Conservation (phyloP, 2,888 invertebrate species). For the Eupithecia pulchellata region DNA sequence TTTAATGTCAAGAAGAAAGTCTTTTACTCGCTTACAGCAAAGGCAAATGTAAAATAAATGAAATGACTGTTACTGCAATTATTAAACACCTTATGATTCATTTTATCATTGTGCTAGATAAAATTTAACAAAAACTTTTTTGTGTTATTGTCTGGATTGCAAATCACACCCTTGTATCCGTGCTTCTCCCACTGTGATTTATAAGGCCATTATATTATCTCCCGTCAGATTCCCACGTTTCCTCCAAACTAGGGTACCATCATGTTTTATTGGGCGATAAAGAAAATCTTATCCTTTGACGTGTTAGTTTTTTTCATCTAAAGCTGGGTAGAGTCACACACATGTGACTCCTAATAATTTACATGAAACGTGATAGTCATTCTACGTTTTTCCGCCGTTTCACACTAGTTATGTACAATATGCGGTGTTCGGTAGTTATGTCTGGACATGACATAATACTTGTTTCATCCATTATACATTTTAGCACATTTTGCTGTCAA, state of each 20-base stretch:
- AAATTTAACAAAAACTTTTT: background rate
- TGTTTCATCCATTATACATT: too few relatives aligned
- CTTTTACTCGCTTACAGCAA: background rate
- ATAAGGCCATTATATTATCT: slow-evolving; percentile 9
- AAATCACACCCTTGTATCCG: background rate
- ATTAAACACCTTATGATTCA: background rate
- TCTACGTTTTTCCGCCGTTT: too few relatives aligned
- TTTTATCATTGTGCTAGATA: background rate
- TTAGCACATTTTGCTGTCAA: too few relatives aligned
- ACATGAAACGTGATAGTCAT: too few relatives aligned
- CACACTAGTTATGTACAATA: too few relatives aligned
- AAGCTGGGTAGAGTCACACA: background rate
- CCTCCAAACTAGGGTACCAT: slow-evolving; percentile 1
- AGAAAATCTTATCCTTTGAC: slow-evolving; percentile 8
- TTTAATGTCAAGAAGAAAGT: too few relatives aligned
- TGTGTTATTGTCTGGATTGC: background rate
- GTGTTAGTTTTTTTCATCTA: slow-evolving; percentile 7
- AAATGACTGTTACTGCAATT: background rate
- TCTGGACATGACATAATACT: too few relatives aligned
- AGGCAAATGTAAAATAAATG: background rate
- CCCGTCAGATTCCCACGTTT: slow-evolving; percentile 8
- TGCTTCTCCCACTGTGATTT: slow-evolving; percentile 2
- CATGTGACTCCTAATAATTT: too few relatives aligned
- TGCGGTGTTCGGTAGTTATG: too few relatives aligned
- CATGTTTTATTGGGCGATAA: slow-evolving; percentile 10